Evolutionary conservation across 2,888 invertebrate species (phyloP).

Genomic region (Cephus pulcher): DNA sequence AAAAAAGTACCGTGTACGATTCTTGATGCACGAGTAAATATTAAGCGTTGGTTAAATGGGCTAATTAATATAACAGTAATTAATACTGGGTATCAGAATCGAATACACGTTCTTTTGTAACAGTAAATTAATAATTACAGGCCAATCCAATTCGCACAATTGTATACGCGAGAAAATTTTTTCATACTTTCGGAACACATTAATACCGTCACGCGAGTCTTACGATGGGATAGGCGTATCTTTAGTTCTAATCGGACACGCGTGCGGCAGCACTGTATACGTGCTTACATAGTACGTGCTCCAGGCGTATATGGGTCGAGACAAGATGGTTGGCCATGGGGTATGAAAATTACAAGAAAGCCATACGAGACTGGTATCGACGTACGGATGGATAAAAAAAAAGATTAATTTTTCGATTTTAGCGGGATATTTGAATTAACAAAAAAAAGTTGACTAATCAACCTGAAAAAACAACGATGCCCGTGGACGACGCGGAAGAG

Average conservation of each 20-base stretch:
- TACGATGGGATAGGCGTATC: background rate
- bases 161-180: background rate
- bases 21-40: background rate
- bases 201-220: background rate
- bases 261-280: background rate
- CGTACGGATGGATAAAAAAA: background rate
- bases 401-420: background rate
- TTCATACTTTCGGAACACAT: background rate
- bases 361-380: background rate
- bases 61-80: background rate
- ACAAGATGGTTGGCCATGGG: constrained; percentile 27
- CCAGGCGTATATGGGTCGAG: constrained; percentile 31
- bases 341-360: background rate
- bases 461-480: too few species aligned
- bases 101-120: background rate
- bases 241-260: background rate
- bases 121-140: background rate
- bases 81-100: background rate
- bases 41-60: background rate
- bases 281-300: constrained; percentile 26
- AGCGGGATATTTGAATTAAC: background rate
- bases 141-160: background rate
- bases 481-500: background rate
- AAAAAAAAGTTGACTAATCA: background rate
- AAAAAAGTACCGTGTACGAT: background rate